Base-by-base conservation (phyloP, 2,888 invertebrate genomes). In the Rhopalosiphum nymphaeae region DNA sequence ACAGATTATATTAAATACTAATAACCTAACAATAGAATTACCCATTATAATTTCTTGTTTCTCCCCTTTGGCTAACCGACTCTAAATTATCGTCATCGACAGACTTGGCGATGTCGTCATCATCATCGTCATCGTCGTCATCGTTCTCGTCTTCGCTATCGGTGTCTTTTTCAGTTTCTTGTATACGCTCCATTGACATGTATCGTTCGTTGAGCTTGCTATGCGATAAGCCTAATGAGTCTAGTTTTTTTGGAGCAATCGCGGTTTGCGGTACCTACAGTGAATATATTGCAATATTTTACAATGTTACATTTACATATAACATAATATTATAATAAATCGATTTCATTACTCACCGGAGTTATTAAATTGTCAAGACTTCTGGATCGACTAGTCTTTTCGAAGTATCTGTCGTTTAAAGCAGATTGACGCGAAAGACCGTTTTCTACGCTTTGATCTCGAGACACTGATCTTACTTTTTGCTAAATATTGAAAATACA, bases 181-280 rank as follows among this genome's bases (percentile, higher is more conserved):
- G 95, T 84, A 96, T 95, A 93, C 96, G 95, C 96, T 98, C 98
- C 57, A 98, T 97, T 11, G 98, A 98, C 94, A 94, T 94, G 95
- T 99, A 99, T 42, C 99, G 97, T 95, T 98, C 98, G 95, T 99
- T 99, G 13, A 99, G 96, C 93, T 98, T 97, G 25, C 98, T 98
- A 95, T 98, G 98, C 0, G 98, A 98, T 84, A 99, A 96, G 3
- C 98, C 98, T 95, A 98, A 96, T 95, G 97, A 97, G 0, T 97
- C 97, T 46, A 98, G 96, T 95, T 96, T 96, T 91, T 96, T 96
- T 4, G 97, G 97, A 46, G 97, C 97, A 4, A 94, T 91, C 16
- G 57, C n/a, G 11, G 61, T 44, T 85, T 93, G 93, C 10, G 84
- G 89, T n/a, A 93, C 21, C 93, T 94, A 85, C 5, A 42, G 78